Conservation (phyloP, 2,888 invertebrate genomes). For the Oeneis ivallda region DNA sequence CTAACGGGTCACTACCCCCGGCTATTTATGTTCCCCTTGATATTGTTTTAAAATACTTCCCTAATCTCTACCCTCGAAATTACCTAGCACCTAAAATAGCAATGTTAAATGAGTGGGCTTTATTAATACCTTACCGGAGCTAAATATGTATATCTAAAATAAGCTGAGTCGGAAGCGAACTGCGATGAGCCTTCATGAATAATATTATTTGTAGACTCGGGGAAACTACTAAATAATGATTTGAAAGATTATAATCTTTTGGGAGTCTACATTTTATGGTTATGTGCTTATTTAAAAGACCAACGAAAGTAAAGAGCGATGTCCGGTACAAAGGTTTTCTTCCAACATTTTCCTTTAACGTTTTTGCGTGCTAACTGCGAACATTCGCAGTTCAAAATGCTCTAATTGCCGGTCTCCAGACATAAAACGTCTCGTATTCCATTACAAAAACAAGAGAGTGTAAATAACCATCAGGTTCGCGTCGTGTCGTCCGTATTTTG, state of each 20-base stretch:
- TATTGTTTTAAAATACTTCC: constrained; percentile 37
- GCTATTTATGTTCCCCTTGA: constrained; percentile 63
- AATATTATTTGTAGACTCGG: neutral
- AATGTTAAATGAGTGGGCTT: constrained; percentile 27
- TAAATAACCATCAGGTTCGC: constrained; percentile 42
- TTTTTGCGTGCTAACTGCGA: constrained; percentile 14
- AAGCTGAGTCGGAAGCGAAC: constrained; percentile 3
- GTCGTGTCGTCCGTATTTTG: constrained; percentile 50
- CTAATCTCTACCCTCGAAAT: constrained; percentile 34
- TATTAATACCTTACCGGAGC: constrained; percentile 20
- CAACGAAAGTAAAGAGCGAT: neutral
- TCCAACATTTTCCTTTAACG: constrained; percentile 4
- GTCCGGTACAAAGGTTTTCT: neutral
- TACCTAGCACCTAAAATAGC: constrained; percentile 34
- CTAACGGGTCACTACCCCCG: constrained; percentile 69
- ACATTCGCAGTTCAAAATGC: constrained; percentile 11
- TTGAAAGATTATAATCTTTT: neutral
- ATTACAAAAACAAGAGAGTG: constrained; percentile 39
- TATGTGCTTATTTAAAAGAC: constrained; percentile 1
- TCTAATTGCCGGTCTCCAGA: constrained; percentile 23
- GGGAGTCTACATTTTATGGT: neutral
- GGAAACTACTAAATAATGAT: neutral
- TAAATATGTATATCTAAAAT: constrained; percentile 1
- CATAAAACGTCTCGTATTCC: constrained; percentile 20
- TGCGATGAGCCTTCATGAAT: neutral